phyloP scores from a whole-genome alignment of 2,888 invertebrate species.

The Dilophus febrilis region DNA sequence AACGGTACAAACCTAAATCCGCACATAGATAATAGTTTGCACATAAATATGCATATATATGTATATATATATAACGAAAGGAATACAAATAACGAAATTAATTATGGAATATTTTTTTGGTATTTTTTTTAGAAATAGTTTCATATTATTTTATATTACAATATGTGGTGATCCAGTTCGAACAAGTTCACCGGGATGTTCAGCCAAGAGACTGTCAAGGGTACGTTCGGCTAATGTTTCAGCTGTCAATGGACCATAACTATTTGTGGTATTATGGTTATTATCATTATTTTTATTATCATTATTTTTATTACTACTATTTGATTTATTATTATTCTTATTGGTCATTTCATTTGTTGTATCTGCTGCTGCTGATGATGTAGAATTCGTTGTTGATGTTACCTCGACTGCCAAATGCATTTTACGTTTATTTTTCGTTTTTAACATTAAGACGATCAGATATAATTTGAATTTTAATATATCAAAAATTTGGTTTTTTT shows the following conservation, averaged over 20 bases:
- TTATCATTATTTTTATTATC: conserved; percentile 16
- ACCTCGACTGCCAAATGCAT: conserved; percentile 73
- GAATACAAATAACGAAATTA: not conserved
- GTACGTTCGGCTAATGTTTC: conserved; percentile 71
- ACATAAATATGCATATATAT: no score
- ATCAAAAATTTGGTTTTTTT: no score
- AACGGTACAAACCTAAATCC: conserved; percentile 56
- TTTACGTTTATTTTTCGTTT: conserved; percentile 16
- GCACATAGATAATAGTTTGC: no score
- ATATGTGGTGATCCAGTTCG: conserved; percentile 92
- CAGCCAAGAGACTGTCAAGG: conserved; percentile 66
- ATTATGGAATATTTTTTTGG: not conserved
- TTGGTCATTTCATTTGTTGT: conserved; percentile 7
- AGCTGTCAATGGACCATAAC: conserved; percentile 45
- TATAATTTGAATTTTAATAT: no score
- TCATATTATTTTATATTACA: conserved; percentile 36
- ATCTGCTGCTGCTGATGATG: conserved; percentile 28
- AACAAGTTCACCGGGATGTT: conserved; percentile 83
- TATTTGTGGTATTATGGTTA: conserved; percentile 22
- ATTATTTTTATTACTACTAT: conserved; percentile 15
- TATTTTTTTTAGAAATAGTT: not conserved
- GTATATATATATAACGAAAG: not conserved
- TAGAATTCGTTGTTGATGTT: conserved; percentile 47
- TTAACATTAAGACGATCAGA: no score
- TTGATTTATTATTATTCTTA: conserved; percentile 15